Conservation (phyloP, 2,888 invertebrate genomes). For the Colostygia pectinataria region DNA sequence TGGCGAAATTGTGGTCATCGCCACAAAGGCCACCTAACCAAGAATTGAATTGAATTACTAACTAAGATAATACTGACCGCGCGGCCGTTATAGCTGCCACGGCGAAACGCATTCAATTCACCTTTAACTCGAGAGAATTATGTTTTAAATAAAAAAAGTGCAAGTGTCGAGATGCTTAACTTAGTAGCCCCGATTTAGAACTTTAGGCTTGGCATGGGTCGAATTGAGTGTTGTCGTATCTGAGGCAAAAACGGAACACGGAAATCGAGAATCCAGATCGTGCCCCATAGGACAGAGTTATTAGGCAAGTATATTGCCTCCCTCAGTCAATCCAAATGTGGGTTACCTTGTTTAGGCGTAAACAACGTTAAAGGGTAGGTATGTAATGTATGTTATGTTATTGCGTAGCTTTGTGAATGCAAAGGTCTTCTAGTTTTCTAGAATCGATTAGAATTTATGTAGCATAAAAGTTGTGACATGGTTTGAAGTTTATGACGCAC, state of each 20-base stretch:
- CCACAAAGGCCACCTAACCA: too few species aligned
- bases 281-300: background rate
- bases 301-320: conserved; percentile 1
- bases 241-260: background rate
- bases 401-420: background rate
- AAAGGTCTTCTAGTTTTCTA: background rate
- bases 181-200: too few species aligned
- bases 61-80: too few species aligned
- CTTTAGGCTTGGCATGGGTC: too few species aligned
- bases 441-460: background rate
- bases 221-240: too few species aligned
- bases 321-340: conserved; percentile 6
- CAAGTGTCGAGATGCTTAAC: too few species aligned
- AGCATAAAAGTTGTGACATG: conserved; percentile 9
- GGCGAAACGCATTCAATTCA: too few species aligned
- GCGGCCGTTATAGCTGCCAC: too few species aligned
- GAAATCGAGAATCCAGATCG: background rate
- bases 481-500: conserved; percentile 7
- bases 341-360: background rate
- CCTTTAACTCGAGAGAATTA: too few species aligned
- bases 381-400: conserved; percentile 7
- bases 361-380: background rate
- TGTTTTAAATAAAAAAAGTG: too few species aligned
- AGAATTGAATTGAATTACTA: too few species aligned
- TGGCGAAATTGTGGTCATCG: too few species aligned